phyloP scores from a whole-genome alignment of 2,113 vertebrate genomes.

The Rana temporaria region DNA sequence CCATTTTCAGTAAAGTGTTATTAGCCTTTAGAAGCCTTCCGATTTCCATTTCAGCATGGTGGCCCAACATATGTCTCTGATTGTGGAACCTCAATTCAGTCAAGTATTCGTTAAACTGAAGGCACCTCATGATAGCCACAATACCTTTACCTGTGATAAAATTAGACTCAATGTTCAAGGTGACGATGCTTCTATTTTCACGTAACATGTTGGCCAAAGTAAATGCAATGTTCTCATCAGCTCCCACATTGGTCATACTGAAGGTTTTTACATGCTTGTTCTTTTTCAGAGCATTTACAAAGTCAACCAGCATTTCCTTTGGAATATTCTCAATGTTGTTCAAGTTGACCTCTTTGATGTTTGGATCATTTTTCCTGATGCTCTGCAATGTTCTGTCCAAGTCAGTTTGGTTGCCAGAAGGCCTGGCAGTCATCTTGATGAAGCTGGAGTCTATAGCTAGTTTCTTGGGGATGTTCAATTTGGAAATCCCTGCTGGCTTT shows the following conservation, averaged over 20 bases:
- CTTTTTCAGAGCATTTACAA: slow-evolving; percentile 90
- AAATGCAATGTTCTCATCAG: slow-evolving; percentile 86
- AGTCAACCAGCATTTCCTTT: slow-evolving; percentile 92
- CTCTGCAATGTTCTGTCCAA: slow-evolving; percentile 88
- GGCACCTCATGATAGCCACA: slow-evolving; percentile 91
- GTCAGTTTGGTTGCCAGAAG: slow-evolving; percentile 95
- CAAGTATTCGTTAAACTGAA: slow-evolving; percentile 94
- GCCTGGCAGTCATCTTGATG: slow-evolving; percentile 90
- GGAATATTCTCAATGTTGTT: slow-evolving; percentile 99
- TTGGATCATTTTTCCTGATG: slow-evolving; percentile 84
- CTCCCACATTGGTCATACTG: slow-evolving; percentile 92
- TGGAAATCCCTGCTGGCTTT: slow-evolving; percentile 78
- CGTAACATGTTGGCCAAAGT: slow-evolving; percentile 92
- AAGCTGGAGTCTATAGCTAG: slow-evolving; percentile 82
- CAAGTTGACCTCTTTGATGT: slow-evolving; percentile 89
- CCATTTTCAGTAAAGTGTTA: slow-evolving; percentile 91
- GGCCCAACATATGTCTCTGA: slow-evolving; percentile 95
- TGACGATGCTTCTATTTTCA: slow-evolving; percentile 91
- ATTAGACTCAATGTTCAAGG: slow-evolving; percentile 94
- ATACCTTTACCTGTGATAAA: slow-evolving; percentile 92
- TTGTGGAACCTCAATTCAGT: slow-evolving; percentile 97
- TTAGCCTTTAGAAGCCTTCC: slow-evolving; percentile 93
- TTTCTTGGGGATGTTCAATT: slow-evolving; percentile 87
- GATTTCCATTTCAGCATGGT: slow-evolving; percentile 96
- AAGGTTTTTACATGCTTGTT: slow-evolving; percentile 89